Percentiles rank a stretch among this genome's conserved stretches.
These are phyloP conservation scores for Electrona antarctica DNA, from an alignment of 2,113 vertebrate genomes.

Conservation along the genomic window DNA sequence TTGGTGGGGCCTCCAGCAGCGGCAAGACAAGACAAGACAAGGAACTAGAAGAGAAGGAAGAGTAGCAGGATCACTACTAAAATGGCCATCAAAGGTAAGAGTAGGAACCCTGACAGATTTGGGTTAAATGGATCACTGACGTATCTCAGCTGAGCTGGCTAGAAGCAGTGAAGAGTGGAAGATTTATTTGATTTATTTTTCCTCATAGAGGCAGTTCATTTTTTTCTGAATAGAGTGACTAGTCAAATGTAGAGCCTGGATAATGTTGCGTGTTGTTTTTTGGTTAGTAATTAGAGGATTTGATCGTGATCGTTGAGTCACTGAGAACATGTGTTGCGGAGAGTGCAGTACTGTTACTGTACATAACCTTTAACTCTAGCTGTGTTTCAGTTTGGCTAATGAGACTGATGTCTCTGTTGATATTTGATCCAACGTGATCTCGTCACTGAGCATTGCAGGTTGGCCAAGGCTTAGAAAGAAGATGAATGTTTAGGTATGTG, in stretches of 20 bases:
- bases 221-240: constrained; percentile 28
- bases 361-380: background rate
- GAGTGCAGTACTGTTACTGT: too few relatives aligned
- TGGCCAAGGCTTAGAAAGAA: background rate
- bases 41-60: constrained; percentile 50
- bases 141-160: constrained; percentile 27
- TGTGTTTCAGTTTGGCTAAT: background rate
- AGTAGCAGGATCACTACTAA: constrained; percentile 59
- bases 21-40: constrained; percentile 48
- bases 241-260: constrained; percentile 20
- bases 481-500: background rate
- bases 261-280: constrained; percentile 34
- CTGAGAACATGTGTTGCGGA: too few relatives aligned
- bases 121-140: constrained; percentile 7
- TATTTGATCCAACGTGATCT: background rate
- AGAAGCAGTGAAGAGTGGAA: background rate
- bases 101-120: constrained; percentile 44
- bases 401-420: constrained; percentile 2
- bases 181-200: background rate
- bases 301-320: too few relatives aligned
- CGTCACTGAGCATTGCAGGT: background rate
- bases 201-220: constrained; percentile 16
- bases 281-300: constrained; percentile 35
- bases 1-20: constrained; percentile 45
- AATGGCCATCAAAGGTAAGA: constrained; percentile 82